phyloP scores from a whole-genome alignment of 1,140 invertebrate genomes.

The Cyclina sinensis region DNA sequence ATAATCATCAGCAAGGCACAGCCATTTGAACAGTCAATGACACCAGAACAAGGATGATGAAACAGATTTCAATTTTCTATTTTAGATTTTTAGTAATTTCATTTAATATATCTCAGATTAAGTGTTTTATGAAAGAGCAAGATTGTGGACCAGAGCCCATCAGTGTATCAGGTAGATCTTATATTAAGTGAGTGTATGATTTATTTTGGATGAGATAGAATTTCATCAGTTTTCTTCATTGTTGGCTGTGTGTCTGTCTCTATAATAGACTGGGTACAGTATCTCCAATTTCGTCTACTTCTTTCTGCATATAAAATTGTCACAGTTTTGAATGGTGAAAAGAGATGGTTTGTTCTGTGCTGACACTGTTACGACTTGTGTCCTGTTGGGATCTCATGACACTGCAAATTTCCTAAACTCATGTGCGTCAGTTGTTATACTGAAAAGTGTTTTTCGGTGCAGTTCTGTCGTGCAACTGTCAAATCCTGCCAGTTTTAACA shows the following conservation, averaged over 20 bases:
- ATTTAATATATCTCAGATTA: no score
- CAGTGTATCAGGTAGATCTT: neutral
- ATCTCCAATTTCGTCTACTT: slow-evolving; percentile 34
- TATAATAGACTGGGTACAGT: neutral
- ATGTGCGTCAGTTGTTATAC: neutral
- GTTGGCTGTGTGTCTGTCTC: neutral
- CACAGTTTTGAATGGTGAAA: neutral
- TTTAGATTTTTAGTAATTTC: no score
- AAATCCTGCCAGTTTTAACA: neutral
- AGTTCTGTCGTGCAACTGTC: neutral
- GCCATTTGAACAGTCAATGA: no score
- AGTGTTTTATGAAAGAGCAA: no score
- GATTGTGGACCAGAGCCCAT: no score
- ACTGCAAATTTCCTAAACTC: neutral
- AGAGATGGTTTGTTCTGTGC: neutral
- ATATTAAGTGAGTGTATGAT: slow-evolving; percentile 14
- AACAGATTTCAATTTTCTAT: no score
- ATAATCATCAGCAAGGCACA: no score
- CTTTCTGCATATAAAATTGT: slow-evolving; percentile 13
- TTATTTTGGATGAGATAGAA: neutral
- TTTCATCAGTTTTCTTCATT: neutral
- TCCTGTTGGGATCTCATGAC: neutral
- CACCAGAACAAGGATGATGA: no score
- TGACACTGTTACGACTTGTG: neutral
- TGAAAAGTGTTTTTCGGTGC: neutral